Conservation (phyloP, 2,113 vertebrate species). For the Pagrus major region DNA sequence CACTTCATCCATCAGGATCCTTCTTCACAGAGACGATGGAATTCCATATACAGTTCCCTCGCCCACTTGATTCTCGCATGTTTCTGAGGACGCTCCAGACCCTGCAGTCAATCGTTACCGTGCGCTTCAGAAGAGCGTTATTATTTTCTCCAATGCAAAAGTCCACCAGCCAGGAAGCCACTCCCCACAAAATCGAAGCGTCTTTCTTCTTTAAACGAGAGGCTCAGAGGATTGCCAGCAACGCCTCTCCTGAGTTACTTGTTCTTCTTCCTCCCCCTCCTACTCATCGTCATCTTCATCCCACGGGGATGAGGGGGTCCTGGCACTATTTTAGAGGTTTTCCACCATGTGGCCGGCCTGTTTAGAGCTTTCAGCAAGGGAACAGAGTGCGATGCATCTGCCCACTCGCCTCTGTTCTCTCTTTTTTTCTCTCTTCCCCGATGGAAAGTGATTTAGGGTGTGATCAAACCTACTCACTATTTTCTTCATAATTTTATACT, state of each 20-base stretch:
- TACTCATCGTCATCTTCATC: constrained; percentile 16
- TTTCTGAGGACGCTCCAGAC: constrained; percentile 18
- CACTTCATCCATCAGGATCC: constrained; percentile 10
- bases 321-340: constrained; percentile 34
- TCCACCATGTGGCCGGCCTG: constrained; percentile 11
- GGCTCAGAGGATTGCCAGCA: constrained; percentile 20
- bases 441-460: constrained; percentile 9
- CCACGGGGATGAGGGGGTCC: constrained; percentile 7
- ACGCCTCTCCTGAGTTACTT: neutral
- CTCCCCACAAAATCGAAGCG: constrained; percentile 26
- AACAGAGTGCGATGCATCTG: constrained; percentile 9
- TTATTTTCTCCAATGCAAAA: neutral
- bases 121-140: neutral
- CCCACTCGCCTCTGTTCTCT: constrained; percentile 18
- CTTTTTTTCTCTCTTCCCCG: neutral
- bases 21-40: neutral
- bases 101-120: neutral
- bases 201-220: constrained; percentile 42
- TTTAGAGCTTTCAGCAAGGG: constrained; percentile 6
- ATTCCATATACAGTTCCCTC: neutral
- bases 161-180: constrained; percentile 9
- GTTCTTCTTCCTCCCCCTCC: constrained; percentile 6
- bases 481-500: neutral
- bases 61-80: constrained; percentile 19
- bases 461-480: neutral